Evolutionary conservation across 2,797 vertebrate genomes (phyloP).

Genomic region (Acrossocheilus wenchowensis): DNA sequence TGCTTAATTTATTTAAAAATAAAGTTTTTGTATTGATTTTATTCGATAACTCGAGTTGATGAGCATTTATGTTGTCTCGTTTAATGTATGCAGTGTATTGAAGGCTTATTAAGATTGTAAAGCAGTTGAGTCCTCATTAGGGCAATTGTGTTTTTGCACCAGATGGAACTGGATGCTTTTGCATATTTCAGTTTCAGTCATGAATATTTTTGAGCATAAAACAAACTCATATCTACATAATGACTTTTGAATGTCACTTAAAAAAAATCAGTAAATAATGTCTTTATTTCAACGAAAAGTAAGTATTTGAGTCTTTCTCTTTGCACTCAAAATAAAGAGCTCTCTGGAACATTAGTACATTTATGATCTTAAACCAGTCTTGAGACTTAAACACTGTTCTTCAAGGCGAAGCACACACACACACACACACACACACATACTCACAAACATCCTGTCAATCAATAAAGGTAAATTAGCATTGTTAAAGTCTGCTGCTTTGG

Average conservation of each 20-base stretch:
- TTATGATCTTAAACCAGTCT: not conserved
- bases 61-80: not conserved
- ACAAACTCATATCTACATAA: not conserved
- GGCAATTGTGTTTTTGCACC: not conserved
- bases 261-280: not conserved
- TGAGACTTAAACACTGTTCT: not conserved
- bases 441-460: not conserved
- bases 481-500: not conserved
- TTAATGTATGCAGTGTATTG: not conserved
- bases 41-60: not conserved
- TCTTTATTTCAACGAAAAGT: not conserved
- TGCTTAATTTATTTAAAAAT: not conserved
- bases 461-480: conserved; percentile 1
- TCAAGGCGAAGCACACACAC: not conserved
- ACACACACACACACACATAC: not conserved
- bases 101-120: not conserved
- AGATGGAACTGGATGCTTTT: conserved; percentile 6
- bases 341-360: not conserved
- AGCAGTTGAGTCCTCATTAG: conserved; percentile 7
- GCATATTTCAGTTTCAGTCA: not conserved
- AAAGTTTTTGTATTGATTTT: not conserved
- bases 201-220: not conserved
- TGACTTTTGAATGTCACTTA: not conserved
- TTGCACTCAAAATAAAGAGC: not conserved
- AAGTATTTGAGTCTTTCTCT: not conserved